A percentile compares a stretch with the other conserved stretches of the same genome.
These are phyloP conservation scores for Trichoplusia ni DNA, from an alignment of 1,140 invertebrate genomes.

Conservation along the genomic window DNA sequence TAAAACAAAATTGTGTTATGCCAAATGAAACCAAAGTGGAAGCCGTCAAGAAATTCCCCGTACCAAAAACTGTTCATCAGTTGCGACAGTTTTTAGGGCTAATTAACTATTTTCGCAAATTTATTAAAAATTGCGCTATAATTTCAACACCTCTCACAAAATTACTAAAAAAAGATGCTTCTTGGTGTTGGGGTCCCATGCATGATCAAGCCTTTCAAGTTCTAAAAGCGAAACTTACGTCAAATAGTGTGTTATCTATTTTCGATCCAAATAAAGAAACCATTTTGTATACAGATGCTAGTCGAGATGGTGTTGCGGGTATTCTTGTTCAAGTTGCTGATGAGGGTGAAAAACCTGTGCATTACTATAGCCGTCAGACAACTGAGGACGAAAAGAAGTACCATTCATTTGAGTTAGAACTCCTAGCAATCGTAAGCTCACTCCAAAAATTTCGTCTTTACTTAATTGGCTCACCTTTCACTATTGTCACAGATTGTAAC, in stretches of 20 bases:
- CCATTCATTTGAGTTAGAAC: conserved; percentile 46
- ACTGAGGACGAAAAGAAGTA: conserved; percentile 36
- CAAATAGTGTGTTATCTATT: background rate
- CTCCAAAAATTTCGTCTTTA: conserved; percentile 47
- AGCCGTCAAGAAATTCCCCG: conserved; percentile 24
- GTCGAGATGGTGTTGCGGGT: conserved; percentile 33
- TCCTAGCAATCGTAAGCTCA: conserved; percentile 47
- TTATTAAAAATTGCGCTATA: conserved; percentile 34
- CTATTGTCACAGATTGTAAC: conserved; percentile 38
- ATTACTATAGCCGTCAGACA: conserved; percentile 40
- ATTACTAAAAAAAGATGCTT: background rate
- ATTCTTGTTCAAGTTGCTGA: conserved; percentile 32
- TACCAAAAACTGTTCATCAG: conserved; percentile 29
- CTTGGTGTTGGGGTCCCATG: background rate
- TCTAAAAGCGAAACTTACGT: background rate
- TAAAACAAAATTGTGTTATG: conserved; percentile 10
- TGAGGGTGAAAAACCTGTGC: conserved; percentile 30
- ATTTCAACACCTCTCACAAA: conserved; percentile 31
- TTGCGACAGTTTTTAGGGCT: conserved; percentile 41
- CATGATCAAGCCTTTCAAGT: background rate
- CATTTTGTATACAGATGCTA: conserved; percentile 31
- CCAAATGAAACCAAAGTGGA: conserved; percentile 37
- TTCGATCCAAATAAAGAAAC: background rate
- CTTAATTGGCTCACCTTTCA: conserved; percentile 34
- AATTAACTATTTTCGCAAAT: conserved; percentile 38